These are phyloP conservation scores for Neodontobutis hainanensis DNA, from an alignment of 2,113 vertebrate genomes.

Conservation along the genomic window DNA sequence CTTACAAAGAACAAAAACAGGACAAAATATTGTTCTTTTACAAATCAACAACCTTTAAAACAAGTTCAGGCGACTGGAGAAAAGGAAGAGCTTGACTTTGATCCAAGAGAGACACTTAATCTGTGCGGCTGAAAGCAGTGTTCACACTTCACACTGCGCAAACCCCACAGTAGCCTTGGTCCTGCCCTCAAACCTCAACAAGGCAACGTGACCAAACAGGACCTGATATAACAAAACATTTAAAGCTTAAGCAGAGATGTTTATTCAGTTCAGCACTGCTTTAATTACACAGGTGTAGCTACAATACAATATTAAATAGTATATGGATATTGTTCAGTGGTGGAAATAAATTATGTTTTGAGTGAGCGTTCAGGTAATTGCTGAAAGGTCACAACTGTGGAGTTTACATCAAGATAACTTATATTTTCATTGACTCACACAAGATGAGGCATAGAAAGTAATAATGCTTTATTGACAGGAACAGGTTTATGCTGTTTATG, in stretches of 20 bases:
- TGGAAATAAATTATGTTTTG: no score
- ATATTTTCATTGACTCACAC: background rate
- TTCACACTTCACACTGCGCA: conserved; percentile 84
- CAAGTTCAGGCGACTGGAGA: conserved; percentile 65
- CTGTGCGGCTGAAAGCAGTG: conserved; percentile 83
- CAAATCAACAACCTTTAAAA: conserved; percentile 73
- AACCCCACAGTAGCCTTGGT: conserved; percentile 67
- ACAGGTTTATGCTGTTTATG: conserved; percentile 7
- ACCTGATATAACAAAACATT: conserved; percentile 30
- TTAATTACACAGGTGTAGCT: background rate
- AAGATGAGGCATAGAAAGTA: background rate
- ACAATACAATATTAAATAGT: background rate
- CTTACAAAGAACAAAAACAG: background rate
- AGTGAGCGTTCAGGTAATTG: no score
- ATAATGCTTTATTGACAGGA: background rate
- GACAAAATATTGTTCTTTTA: conserved; percentile 51
- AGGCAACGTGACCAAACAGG: conserved; percentile 33
- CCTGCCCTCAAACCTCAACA: conserved; percentile 43
- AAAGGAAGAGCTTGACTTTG: conserved; percentile 81
- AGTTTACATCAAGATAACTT: no score
- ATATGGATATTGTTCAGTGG: background rate
- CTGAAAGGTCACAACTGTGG: no score
- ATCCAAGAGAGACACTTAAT: conserved; percentile 54
- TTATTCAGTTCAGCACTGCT: conserved; percentile 6
- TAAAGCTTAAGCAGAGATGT: conserved; percentile 19